Base-by-base conservation (phyloP, 2,888 invertebrate genomes). In the Caenorhabditis sp. region DNA sequence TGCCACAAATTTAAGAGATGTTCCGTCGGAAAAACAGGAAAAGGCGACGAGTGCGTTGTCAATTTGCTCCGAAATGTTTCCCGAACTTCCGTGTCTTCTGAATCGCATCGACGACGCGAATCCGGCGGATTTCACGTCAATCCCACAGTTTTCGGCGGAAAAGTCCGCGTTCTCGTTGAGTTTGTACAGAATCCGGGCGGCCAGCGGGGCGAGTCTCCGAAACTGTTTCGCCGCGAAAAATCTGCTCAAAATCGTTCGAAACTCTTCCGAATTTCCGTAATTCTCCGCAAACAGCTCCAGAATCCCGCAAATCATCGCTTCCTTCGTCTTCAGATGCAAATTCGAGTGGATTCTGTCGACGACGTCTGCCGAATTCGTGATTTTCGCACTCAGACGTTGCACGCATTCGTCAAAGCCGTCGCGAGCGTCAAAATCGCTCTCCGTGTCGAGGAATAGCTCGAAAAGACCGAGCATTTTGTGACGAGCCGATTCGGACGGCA, bases 351-450 rank as follows among this genome's bases (percentile, higher is more conserved):
- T 70, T 32, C 35, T 17, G 15, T 70, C 37, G 5, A 70, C 70
- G 9, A 61, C 35, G 7, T 61, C 15, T 35, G 37, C 59, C 26
- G 53, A 37, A 30, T 35, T 7, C n/a, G 5, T 7, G 11, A 15
- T 11, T 2, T n/a, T n/a, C n/a, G n/a, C n/a, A n/a, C n/a, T 17
- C 8, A 70, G 13, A 2, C 13, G 11, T n/a, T 59, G 59, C 0
- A 70, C 70, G 4, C 45, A 59, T 37, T 70, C 70, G 39, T 70
- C 70, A 7, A 70, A 70, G 7, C 70, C 52, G 3, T 70, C 53
- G 4, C 53, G 32, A 8, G 46, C 11, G n/a, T 70, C 70, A 26
- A 70, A 70, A 13, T 53, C 27, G 7, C 32, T 22, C 15, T 52
- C 45, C 3, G 46, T 24, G 0, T 70, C 53, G 35, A 61, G n/a